These are phyloP conservation scores for Torymus texanus DNA, from an alignment of 2,888 invertebrate species.

Conservation along the genomic window DNA sequence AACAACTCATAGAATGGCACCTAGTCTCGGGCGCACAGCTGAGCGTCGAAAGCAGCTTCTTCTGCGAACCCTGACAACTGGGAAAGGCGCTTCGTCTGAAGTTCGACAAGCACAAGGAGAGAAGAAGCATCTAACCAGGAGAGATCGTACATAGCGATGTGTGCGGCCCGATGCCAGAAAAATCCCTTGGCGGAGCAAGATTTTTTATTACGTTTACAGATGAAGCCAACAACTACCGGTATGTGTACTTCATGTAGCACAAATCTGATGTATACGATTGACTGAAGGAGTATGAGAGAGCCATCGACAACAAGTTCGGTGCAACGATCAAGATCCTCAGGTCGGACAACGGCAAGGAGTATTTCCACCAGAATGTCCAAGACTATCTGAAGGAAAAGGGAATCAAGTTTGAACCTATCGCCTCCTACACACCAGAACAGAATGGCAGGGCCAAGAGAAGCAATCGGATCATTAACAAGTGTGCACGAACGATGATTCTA, in stretches of 20 bases:
- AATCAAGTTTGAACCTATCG: conserved; percentile 50
- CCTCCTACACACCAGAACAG: conserved; percentile 45
- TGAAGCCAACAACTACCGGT: conserved; percentile 2
- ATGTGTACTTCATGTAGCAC: conserved; percentile 35
- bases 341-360: conserved; percentile 29
- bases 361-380: not conserved
- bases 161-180: too few species aligned
- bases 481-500: conserved; percentile 39
- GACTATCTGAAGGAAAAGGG: conserved; percentile 55
- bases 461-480: conserved; percentile 44
- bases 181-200: too few species aligned
- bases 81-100: not conserved
- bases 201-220: conserved; percentile 18
- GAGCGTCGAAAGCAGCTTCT: not conserved
- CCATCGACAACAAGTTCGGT: not conserved
- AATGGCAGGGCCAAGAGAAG: conserved; percentile 48
- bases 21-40: conserved; percentile 5
- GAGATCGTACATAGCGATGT: conserved; percentile 4
- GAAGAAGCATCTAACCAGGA: not conserved
- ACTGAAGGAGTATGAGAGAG: not conserved
- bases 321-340: not conserved
- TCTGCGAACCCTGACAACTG: not conserved
- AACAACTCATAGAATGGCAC: not conserved
- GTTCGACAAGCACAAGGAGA: not conserved
- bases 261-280: conserved; percentile 7